Percentiles rank a stretch among this genome's conserved stretches.
phyloP scores from a whole-genome alignment of 2,797 vertebrate species.

The Chelon auratus region DNA sequence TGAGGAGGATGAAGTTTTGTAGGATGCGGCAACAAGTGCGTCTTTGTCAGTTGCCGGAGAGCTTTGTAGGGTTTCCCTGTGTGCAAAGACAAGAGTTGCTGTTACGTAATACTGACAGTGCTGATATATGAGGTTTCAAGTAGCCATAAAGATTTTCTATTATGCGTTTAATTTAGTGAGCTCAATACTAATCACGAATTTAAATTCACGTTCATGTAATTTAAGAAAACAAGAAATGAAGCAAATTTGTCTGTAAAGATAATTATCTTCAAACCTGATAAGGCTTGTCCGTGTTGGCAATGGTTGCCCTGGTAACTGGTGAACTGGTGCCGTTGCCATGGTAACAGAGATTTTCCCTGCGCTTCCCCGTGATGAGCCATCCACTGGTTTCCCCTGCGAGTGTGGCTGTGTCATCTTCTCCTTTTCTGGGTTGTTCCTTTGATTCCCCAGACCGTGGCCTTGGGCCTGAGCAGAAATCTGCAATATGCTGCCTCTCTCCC shows the following conservation, averaged over 20 bases:
- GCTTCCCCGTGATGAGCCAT: constrained; percentile 43
- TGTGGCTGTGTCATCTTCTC: constrained; percentile 40
- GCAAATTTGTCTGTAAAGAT: constrained; percentile 26
- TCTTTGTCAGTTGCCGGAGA: constrained; percentile 47
- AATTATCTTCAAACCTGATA: constrained; percentile 71
- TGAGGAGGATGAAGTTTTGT: constrained; percentile 27
- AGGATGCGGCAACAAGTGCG: constrained; percentile 26
- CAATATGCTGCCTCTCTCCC: background rate
- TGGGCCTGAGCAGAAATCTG: constrained; percentile 21
- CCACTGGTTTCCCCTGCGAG: constrained; percentile 34
- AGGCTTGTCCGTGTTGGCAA: constrained; percentile 72
- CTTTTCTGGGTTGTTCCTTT: constrained; percentile 15
- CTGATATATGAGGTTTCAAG: constrained; percentile 9
- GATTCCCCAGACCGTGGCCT: constrained; percentile 21
- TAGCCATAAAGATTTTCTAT: background rate
- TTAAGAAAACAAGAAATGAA: background rate
- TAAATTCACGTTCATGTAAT: background rate
- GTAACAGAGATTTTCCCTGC: constrained; percentile 67
- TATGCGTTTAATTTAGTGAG: background rate
- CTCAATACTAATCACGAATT: background rate
- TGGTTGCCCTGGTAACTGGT: constrained; percentile 79
- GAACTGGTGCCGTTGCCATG: constrained; percentile 76
- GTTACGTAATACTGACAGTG: constrained; percentile 35
- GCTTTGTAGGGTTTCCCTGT: constrained; percentile 59
- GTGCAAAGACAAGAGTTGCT: constrained; percentile 33